Percentiles rank a stretch among this genome's conserved stretches.
Conservation (phyloP, 2,113 vertebrate genomes). For the Oceanites oceanicus region DNA sequence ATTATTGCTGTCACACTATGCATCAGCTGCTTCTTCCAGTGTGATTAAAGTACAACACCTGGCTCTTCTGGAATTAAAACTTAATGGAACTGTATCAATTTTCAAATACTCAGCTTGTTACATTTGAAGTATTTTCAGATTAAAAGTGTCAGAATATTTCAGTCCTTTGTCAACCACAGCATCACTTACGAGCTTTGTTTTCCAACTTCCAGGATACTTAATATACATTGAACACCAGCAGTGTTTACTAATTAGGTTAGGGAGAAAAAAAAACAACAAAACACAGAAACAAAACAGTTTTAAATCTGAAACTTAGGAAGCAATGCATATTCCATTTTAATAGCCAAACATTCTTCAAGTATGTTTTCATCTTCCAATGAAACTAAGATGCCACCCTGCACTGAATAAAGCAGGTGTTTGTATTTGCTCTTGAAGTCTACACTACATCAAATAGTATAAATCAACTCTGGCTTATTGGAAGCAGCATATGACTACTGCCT, state of each 20-base stretch:
- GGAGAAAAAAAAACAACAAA: no score
- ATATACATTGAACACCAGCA: not conserved
- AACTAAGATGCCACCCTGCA: not conserved
- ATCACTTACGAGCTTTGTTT: not conserved
- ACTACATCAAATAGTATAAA: not conserved
- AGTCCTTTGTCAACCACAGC: not conserved
- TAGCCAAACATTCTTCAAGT: not conserved
- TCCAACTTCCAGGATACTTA: not conserved
- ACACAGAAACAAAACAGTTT: not conserved
- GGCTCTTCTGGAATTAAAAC: not conserved
- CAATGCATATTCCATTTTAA: not conserved
- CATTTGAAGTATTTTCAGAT: not conserved
- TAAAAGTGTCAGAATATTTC: not conserved
- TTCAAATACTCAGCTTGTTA: not conserved
- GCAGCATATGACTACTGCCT: no score
- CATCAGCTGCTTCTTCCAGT: conserved; percentile 9
- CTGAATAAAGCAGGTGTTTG: not conserved
- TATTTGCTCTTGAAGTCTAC: not conserved
- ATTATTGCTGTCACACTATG: not conserved
- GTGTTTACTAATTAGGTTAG: not conserved
- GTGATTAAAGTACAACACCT: conserved; percentile 33
- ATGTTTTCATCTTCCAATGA: not conserved
- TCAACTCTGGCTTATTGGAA: not conserved
- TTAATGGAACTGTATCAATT: not conserved
- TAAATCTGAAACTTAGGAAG: not conserved